Conservation (phyloP, 23 tunicate species). For the Oikopleura albicans region DNA sequence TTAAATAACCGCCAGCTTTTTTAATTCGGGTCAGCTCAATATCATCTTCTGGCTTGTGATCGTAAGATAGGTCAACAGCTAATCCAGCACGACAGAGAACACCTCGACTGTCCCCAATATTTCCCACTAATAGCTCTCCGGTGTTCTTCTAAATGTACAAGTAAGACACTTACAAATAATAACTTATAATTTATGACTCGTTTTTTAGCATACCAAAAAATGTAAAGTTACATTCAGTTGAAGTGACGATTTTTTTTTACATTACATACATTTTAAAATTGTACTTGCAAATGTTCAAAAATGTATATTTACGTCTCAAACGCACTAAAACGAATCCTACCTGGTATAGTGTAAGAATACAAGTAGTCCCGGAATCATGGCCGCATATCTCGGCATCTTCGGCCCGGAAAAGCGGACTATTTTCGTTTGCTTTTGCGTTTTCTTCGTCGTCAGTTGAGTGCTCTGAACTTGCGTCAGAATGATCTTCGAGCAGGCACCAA, state of each 20-base stretch:
- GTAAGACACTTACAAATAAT: too few relatives aligned
- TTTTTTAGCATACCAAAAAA: too few relatives aligned
- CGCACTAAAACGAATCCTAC: background rate
- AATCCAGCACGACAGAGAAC: constrained; percentile 73
- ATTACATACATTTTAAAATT: too few relatives aligned
- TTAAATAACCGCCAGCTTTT: constrained; percentile 80
- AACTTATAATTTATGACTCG: too few relatives aligned
- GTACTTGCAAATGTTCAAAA: too few relatives aligned
- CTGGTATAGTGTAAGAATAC: constrained; percentile 43
- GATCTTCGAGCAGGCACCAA: background rate
- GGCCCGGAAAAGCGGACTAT: too few relatives aligned
- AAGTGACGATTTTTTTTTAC: too few relatives aligned
- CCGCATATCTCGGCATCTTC: background rate
- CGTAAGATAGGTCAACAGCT: constrained; percentile 69
- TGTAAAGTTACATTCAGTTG: too few relatives aligned
- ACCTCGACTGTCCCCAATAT: constrained; percentile 85
- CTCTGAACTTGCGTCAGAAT: background rate
- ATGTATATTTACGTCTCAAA: background rate
- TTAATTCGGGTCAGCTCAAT: constrained; percentile 56
- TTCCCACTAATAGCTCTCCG: constrained; percentile 25
- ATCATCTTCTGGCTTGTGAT: constrained; percentile 84
- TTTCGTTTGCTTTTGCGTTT: background rate
- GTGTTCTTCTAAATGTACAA: background rate
- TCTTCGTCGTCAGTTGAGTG: background rate
- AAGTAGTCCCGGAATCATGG: constrained; percentile 40